These are phyloP conservation scores for Camelus dromedarius DNA, from an alignment of 2,113 vertebrate genomes.

Conservation along the genomic window DNA sequence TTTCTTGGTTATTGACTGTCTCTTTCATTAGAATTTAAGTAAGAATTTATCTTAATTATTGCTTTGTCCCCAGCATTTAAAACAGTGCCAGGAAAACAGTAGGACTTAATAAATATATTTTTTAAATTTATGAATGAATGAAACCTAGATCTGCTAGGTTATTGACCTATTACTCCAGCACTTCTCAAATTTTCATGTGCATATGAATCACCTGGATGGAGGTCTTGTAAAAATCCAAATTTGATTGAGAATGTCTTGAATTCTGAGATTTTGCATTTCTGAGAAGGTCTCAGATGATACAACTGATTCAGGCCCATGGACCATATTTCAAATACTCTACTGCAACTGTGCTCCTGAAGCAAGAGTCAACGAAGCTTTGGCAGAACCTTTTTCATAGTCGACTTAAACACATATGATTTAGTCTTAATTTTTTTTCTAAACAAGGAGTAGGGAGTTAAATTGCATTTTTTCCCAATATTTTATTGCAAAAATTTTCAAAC, in stretches of 20 bases:
- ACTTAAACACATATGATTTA: background rate
- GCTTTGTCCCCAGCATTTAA: background rate
- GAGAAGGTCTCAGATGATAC: background rate
- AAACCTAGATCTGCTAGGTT: background rate
- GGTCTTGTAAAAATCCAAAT: background rate
- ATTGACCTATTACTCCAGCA: background rate
- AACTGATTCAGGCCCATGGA: background rate
- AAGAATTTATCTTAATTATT: conserved; percentile 10
- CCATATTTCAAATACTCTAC: background rate
- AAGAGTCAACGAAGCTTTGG: background rate
- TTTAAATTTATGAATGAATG: background rate
- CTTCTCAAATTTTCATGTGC: background rate
- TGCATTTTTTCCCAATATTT: conserved; percentile 26
- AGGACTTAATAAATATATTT: background rate
- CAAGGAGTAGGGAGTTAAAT: background rate
- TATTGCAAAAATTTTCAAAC: background rate
- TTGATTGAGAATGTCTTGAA: background rate
- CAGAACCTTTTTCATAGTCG: background rate
- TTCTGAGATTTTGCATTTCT: background rate
- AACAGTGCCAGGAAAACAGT: background rate
- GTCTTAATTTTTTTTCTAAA: conserved; percentile 8
- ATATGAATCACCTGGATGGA: background rate
- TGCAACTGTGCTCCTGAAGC: background rate
- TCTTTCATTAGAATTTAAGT: background rate
- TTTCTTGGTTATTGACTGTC: background rate